Percentiles rank a stretch among this genome's conserved stretches.
Conservation (phyloP, 35 echinoderm and acorn worm genomes). For the Diadema setosum region DNA sequence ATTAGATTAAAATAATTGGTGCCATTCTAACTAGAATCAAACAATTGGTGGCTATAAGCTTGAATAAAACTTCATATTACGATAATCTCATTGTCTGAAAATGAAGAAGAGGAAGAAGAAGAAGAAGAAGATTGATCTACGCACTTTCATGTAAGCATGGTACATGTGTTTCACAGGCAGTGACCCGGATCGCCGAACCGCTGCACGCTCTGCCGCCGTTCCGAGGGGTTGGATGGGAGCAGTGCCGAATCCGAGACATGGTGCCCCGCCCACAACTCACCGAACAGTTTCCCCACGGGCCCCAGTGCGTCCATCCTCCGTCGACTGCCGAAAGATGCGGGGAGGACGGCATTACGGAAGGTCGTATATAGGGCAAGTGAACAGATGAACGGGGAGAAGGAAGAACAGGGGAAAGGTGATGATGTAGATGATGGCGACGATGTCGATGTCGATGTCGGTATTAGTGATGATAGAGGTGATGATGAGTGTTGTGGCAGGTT, state of each 20-base stretch:
- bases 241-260: slow-evolving; percentile 49
- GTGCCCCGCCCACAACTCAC: slow-evolving; percentile 63
- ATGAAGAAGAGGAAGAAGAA: neutral
- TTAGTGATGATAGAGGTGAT: neutral
- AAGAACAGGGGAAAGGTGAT: neutral
- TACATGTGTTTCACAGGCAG: slow-evolving; percentile 31
- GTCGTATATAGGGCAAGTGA: no score
- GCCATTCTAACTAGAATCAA: neutral
- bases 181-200: slow-evolving; percentile 34
- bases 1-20: neutral
- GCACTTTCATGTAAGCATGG: slow-evolving; percentile 41
- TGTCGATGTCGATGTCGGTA: neutral
- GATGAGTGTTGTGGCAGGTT: neutral
- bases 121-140: neutral
- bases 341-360: neutral
- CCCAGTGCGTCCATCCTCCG: slow-evolving; percentile 82
- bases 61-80: neutral
- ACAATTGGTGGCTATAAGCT: neutral
- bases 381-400: neutral
- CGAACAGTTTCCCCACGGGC: slow-evolving; percentile 59
- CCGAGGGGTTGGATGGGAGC: slow-evolving; percentile 33
- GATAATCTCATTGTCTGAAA: neutral
- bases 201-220: slow-evolving; percentile 61
- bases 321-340: slow-evolving; percentile 29
- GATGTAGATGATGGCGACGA: no score